Percentiles rank a stretch among this genome's conserved stretches.
These are phyloP conservation scores for Syrmaticus mikado DNA, from an alignment of 2,113 vertebrate genomes.

Conservation along the genomic window DNA sequence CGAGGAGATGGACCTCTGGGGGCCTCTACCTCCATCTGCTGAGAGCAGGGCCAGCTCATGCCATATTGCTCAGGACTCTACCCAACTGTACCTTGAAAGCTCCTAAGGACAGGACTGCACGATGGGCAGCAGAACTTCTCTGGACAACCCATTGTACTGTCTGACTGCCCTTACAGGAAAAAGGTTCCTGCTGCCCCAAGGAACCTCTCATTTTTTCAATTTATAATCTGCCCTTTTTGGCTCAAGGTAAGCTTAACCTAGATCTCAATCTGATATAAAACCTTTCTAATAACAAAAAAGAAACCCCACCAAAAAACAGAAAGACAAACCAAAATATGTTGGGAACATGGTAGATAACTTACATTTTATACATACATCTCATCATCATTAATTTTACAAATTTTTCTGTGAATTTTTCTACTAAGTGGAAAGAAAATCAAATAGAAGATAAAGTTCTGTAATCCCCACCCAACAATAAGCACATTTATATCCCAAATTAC, in stretches of 20 bases:
- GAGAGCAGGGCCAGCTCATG: neutral
- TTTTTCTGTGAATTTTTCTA: neutral
- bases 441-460: neutral
- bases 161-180: neutral
- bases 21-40: neutral
- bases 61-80: neutral
- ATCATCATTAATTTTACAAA: neutral
- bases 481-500: neutral
- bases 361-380: neutral
- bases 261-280: neutral
- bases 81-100: neutral
- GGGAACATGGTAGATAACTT: neutral
- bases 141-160: neutral
- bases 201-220: neutral
- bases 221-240: neutral
- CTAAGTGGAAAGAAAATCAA: neutral
- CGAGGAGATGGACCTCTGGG: neutral
- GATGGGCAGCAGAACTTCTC: neutral
- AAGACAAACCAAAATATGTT: neutral
- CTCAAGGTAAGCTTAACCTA: neutral
- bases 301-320: neutral
- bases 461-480: neutral
- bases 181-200: no score
- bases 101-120: neutral
- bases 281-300: neutral